phyloP scores from a whole-genome alignment of 2,888 invertebrate species.

The Adineta ricciae region DNA sequence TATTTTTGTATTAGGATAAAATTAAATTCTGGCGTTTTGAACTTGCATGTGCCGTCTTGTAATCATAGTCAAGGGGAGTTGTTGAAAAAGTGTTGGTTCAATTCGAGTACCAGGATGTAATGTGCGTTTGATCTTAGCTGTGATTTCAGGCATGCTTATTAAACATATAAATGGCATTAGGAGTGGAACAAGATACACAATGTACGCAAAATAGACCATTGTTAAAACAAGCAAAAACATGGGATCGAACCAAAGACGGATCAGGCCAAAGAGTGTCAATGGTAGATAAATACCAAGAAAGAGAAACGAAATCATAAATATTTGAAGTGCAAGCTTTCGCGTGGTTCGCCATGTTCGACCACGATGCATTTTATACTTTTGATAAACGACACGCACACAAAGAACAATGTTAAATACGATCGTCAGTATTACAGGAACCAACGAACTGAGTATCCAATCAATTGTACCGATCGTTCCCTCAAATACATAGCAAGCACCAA shows the following conservation, averaged over 20 bases:
- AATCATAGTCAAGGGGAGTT: neutral
- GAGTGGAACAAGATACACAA: neutral
- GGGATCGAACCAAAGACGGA: neutral
- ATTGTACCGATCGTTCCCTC: neutral
- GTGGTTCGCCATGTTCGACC: neutral
- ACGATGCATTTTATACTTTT: neutral
- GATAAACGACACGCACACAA: neutral
- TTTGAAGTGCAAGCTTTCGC: neutral
- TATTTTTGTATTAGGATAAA: too few relatives aligned
- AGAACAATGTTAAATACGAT: neutral
- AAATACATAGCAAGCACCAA: neutral
- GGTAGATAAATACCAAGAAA: neutral
- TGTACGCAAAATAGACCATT: neutral
- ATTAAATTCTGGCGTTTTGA: too few relatives aligned
- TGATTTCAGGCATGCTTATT: neutral
- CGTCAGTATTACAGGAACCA: neutral
- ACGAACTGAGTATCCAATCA: neutral
- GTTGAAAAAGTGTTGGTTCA: neutral
- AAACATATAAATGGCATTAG: neutral
- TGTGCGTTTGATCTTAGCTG: neutral
- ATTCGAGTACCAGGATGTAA: neutral
- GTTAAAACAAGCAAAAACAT: neutral
- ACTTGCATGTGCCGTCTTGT: neutral
- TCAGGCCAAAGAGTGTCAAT: neutral
- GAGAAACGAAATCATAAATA: neutral